Evolutionary conservation across 2,888 invertebrate species (phyloP).

Genomic region (Calameuta pallipes): DNA sequence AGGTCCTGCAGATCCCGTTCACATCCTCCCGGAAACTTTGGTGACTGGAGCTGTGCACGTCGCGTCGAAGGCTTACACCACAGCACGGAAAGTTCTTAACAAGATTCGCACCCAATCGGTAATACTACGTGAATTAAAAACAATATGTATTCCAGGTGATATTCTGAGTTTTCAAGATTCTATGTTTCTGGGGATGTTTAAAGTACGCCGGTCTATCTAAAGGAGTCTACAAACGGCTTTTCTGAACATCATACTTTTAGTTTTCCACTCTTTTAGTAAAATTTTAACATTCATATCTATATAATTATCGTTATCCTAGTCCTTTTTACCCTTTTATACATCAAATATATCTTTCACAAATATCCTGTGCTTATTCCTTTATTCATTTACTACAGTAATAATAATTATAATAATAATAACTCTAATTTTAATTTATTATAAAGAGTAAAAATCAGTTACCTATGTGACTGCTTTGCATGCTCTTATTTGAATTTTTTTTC

Average conservation of each 20-base stretch:
- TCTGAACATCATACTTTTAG: background rate
- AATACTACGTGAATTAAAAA: conserved; percentile 18
- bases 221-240: background rate
- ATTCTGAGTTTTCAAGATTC: background rate
- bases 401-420: background rate
- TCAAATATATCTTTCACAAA: background rate
- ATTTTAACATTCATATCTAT: background rate
- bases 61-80: conserved; percentile 65
- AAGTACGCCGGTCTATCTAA: background rate
- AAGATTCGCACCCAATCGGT: conserved; percentile 55
- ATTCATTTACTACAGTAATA: background rate
- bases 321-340: background rate
- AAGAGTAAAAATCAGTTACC: background rate
- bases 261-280: background rate
- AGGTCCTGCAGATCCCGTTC: conserved; percentile 37
- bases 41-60: conserved; percentile 65
- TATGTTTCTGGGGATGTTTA: background rate
- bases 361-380: background rate
- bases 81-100: conserved; percentile 64
- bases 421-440: background rate
- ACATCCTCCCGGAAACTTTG: conserved; percentile 63
- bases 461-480: background rate
- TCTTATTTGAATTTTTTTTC: too few relatives aligned
- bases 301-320: background rate
- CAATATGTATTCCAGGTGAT: background rate